Percentiles rank a stretch among this genome's conserved stretches.
phyloP scores from a whole-genome alignment of 2,888 invertebrate genomes.

The Venusia cambrica region DNA sequence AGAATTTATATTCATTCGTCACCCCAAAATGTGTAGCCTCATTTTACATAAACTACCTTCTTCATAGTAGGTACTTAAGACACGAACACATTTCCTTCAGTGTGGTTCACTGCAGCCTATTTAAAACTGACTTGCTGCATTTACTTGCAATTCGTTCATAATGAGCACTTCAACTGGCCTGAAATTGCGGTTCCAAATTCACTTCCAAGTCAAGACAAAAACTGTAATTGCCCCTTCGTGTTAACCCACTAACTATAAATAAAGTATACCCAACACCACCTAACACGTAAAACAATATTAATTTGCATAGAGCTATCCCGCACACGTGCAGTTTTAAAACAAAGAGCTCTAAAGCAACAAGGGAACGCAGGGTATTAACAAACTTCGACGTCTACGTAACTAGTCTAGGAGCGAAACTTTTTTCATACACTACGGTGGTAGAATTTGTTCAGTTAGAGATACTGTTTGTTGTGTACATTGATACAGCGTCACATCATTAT shows the following conservation, averaged over 20 bases:
- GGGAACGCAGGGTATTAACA: conserved; percentile 9
- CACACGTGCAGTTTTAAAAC: conserved; percentile 14
- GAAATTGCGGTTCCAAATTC: conserved; percentile 4
- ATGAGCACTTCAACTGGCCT: not conserved
- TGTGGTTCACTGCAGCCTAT: too few species aligned
- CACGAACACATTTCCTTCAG: too few species aligned
- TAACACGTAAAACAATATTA: conserved; percentile 16
- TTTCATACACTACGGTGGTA: conserved; percentile 44
- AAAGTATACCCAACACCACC: too few species aligned
- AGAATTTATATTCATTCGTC: too few species aligned
- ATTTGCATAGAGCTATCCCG: conserved; percentile 16
- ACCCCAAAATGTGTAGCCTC: too few species aligned
- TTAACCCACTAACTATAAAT: conserved; percentile 10
- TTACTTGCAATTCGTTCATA: too few species aligned
- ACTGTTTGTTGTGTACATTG: too few species aligned
- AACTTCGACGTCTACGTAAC: conserved; percentile 16
- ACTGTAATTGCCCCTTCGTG: conserved; percentile 16
- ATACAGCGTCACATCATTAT: too few species aligned
- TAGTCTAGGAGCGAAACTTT: conserved; percentile 41
- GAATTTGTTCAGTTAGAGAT: conserved; percentile 29
- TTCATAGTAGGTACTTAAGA: too few species aligned
- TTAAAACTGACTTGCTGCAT: too few species aligned
- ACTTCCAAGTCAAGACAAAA: conserved; percentile 11
- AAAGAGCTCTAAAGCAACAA: conserved; percentile 12
- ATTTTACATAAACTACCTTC: too few species aligned